phyloP scores from a whole-genome alignment of 2,888 invertebrate species.

The Neoscelio sp. region DNA sequence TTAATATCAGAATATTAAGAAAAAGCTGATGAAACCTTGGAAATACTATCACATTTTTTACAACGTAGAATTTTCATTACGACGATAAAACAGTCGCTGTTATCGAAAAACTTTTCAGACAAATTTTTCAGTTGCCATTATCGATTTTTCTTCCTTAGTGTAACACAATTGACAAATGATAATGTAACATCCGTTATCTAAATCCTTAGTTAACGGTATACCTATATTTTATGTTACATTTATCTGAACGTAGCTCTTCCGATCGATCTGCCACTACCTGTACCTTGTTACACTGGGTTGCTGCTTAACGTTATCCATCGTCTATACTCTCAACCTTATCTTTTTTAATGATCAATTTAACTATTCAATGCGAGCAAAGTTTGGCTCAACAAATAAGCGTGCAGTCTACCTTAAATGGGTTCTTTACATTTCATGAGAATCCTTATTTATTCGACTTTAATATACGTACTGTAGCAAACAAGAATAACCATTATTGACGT shows the following conservation, averaged over 20 bases:
- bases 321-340: slow-evolving; percentile 5
- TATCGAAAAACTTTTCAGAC: no score
- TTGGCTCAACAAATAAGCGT: background rate
- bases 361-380: background rate
- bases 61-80: no score
- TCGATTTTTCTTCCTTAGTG: no score
- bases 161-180: background rate
- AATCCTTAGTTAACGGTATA: background rate
- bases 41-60: no score
- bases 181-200: background rate
- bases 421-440: background rate
- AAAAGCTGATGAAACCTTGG: no score
- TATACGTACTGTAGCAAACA: no score
- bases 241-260: background rate
- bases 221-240: background rate
- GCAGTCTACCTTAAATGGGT: background rate
- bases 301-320: slow-evolving; percentile 5
- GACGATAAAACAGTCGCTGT: no score
- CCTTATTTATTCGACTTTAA: no score
- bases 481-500: no score
- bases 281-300: background rate
- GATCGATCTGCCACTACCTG: background rate
- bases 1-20: no score
- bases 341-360: slow-evolving; percentile 14
- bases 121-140: no score